Conservation (phyloP, 2,888 invertebrate species). For the Phortica okadai region DNA sequence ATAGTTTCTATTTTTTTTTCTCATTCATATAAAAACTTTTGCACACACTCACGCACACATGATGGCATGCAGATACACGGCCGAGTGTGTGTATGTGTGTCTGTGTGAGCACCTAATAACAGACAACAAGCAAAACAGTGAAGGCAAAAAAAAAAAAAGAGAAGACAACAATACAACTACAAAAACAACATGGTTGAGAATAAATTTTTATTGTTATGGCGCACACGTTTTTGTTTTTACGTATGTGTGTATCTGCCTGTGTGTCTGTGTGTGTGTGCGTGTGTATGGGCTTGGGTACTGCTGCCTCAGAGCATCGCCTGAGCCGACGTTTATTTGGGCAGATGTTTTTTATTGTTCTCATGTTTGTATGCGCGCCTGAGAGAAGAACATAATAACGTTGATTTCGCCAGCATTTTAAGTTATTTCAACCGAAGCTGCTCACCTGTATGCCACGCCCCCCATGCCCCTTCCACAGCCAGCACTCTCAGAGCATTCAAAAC, state of each 20-base stretch:
- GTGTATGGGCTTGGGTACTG: not conserved
- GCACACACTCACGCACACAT: constrained; percentile 26
- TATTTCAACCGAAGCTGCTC: constrained; percentile 14
- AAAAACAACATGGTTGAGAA: constrained; percentile 54
- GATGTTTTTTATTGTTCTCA: constrained; percentile 13
- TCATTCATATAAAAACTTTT: constrained; percentile 17
- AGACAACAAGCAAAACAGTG: constrained; percentile 1
- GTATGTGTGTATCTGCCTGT: constrained; percentile 42
- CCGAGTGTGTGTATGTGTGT: not conserved
- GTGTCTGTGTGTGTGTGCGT: constrained; percentile 35
- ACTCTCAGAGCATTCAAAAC: not conserved
- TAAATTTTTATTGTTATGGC: constrained; percentile 69
- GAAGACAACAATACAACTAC: not conserved
- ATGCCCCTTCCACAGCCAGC: not conserved
- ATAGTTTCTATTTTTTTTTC: constrained; percentile 46
- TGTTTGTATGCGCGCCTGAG: not conserved
- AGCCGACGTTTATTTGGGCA: constrained; percentile 16
- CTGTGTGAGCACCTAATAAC: constrained; percentile 14
- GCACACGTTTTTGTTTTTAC: constrained; percentile 50
- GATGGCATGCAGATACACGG: not conserved
- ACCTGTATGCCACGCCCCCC: not conserved
- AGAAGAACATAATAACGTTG: constrained; percentile 18
- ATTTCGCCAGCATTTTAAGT: constrained; percentile 31
- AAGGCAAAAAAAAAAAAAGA: not conserved
- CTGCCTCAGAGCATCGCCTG: no score